These are phyloP conservation scores for Novumbra hubbsi DNA, from an alignment of 2,797 vertebrate genomes.

Conservation along the genomic window DNA sequence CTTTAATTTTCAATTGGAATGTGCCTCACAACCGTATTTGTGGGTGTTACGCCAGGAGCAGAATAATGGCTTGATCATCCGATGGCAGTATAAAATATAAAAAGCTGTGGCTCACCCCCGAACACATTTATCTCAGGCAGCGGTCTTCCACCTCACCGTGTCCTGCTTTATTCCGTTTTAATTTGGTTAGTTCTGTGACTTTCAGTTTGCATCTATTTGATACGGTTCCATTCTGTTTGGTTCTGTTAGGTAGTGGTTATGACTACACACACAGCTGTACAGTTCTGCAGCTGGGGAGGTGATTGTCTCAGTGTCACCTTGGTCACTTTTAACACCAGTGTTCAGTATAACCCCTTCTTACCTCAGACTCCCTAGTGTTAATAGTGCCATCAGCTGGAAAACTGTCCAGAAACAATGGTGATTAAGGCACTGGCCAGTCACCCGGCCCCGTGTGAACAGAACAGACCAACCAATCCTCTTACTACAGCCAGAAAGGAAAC, in stretches of 20 bases:
- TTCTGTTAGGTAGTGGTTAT: too few species aligned
- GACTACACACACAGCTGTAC: too few species aligned
- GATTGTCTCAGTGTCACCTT: too few species aligned
- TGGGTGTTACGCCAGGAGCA: background rate
- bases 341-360: background rate
- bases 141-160: too few species aligned
- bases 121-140: too few species aligned
- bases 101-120: too few species aligned
- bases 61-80: background rate
- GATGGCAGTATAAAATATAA: too few species aligned
- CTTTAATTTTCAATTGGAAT: background rate
- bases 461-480: conserved; percentile 9
- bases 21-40: background rate
- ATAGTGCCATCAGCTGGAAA: background rate
- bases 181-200: too few species aligned
- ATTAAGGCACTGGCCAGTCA: background rate
- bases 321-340: background rate
- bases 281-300: too few species aligned
- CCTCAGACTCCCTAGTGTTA: conserved; percentile 12
- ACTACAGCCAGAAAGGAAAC: conserved; percentile 22
- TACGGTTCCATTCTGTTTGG: too few species aligned
- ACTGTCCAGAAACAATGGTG: background rate
- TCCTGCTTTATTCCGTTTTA: too few species aligned
- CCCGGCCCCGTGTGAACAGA: background rate
- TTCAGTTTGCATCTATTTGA: too few species aligned